These are phyloP conservation scores for Copsychus sechellarum DNA, from an alignment of 2,113 vertebrate species.

Conservation along the genomic window DNA sequence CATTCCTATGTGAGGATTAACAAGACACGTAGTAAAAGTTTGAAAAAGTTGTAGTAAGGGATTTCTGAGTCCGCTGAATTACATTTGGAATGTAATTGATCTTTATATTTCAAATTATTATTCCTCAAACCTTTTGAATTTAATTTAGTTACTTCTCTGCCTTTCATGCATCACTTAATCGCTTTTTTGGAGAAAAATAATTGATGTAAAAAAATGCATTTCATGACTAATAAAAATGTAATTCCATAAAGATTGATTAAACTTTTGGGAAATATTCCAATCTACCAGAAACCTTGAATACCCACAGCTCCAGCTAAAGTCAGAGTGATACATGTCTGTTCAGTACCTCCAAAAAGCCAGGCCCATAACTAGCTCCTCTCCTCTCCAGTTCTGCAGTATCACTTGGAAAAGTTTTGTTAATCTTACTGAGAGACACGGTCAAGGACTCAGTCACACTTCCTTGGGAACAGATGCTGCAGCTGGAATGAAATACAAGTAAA, in stretches of 20 bases:
- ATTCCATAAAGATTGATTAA: background rate
- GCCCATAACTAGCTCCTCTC: background rate
- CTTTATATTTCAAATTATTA: conserved; percentile 34
- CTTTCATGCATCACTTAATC: conserved; percentile 31
- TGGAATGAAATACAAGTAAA: background rate
- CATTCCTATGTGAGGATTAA: background rate
- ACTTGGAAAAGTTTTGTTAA: background rate
- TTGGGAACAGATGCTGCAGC: background rate
- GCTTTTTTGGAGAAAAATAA: conserved; percentile 34
- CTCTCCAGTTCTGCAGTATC: background rate
- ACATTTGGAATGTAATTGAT: conserved; percentile 12
- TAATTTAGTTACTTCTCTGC: conserved; percentile 45
- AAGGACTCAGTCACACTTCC: background rate
- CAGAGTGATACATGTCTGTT: background rate
- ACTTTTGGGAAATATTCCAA: background rate
- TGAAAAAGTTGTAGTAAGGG: background rate
- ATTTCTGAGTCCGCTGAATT: conserved; percentile 37
- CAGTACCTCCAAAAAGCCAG: background rate
- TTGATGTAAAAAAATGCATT: conserved; percentile 18
- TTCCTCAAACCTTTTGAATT: conserved; percentile 3
- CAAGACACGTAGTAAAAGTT: background rate
- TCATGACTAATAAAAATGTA: background rate
- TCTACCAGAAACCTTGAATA: background rate
- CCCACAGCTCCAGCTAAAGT: background rate
- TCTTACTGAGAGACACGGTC: background rate